Evolutionary conservation across 23 tunicate genomes (phyloP), one percentile per base, ranked within the genome.

Genomic region (Clavelina lepadiformis): DNA sequence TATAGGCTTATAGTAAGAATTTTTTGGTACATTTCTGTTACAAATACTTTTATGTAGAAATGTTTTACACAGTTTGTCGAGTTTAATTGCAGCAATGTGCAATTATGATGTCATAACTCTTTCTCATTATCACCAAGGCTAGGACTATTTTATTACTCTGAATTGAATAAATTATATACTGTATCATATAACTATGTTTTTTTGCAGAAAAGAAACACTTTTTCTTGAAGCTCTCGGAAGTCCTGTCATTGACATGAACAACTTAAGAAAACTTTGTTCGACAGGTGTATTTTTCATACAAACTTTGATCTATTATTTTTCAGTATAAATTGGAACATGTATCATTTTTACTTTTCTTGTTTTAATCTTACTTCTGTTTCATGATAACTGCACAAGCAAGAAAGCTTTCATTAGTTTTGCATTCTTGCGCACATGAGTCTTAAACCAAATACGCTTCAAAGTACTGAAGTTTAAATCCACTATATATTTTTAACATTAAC

Each of bases 141-240:
- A n/a, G n/a, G n/a, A n/a, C n/a, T n/a, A n/a, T n/a, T n/a, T n/a
- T n/a, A n/a, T n/a, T n/a, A n/a, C n/a, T n/a, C n/a, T n/a, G n/a
- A n/a, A n/a, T n/a, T n/a, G n/a, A n/a, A n/a, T n/a, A n/a, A n/a
- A n/a, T n/a, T n/a, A n/a, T n/a, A n/a, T n/a, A n/a, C n/a, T n/a
- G n/a, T n/a, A n/a, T n/a, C n/a, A n/a, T n/a, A n/a, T 54, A 7
- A 15, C 6, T 54, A 18, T 20, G 19, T 54, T 19, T 60, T 26
- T 60, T 60, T 8, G 8, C 29, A 11, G 13, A 28, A 35, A 74
- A 35, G 82, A 77, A 53, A 53, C 35, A 11, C 25, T 29, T 38
- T 77, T 77, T 55, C 63, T 77, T 31, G 82, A 77, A 67, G 34
- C 73, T n/a, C 29, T 67, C 11, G 63, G 74, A 0, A 37, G 53